Base-by-base conservation (phyloP, 1,140 invertebrate species). In the Cardiocondyla obscurior region DNA sequence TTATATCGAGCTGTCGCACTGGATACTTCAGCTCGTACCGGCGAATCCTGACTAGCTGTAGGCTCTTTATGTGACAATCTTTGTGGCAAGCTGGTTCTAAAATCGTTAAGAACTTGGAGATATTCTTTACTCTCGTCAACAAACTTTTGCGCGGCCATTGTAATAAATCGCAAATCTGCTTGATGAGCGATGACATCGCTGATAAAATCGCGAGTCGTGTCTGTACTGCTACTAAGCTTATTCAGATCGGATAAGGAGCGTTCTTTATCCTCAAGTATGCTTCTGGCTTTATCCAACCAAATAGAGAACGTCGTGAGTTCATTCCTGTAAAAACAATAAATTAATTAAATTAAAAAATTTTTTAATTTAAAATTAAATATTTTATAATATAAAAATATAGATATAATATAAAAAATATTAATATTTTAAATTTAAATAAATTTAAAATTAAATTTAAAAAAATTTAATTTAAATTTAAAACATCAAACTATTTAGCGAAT, bases 91-190 rank as follows among this genome's bases (percentile, higher is more conserved):
- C 96, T 95, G 1, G 97, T 97, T 55, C 98, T 95, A 93, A 97
- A 98, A 70, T 98, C 97, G 92, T 98, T 98, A 42, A 98, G 94
- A 12, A 96, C 94, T 39, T 95, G 95, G 2, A 98, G 93, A 93
- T 98, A 98, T 84, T 98, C 97, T 94, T 98, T 98, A 90, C 97
- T 97, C 92, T 99, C 98, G 89, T 99, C 98, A 46, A 98, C 96
- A 93, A 99, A 99, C 93, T 99, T 99, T 94, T 99, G 98, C 0
- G 97, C 98, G 0, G 97, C 96, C 97, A 99, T 98, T 1, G 98
- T 98, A 76, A 99, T 98, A 92, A 99, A 99, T 30, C 98, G 95
- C 1, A 99, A 94, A 94, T 99, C 98, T 1, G 98, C 98, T 93
- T 99, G 98, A 90, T 99, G 98, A 2, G 98, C 97, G 87, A 99